A percentile compares a stretch with the other conserved stretches of the same genome.
These are phyloP conservation scores for Sardina pilchardus DNA, from an alignment of 2,113 vertebrate species.

Conservation along the genomic window DNA sequence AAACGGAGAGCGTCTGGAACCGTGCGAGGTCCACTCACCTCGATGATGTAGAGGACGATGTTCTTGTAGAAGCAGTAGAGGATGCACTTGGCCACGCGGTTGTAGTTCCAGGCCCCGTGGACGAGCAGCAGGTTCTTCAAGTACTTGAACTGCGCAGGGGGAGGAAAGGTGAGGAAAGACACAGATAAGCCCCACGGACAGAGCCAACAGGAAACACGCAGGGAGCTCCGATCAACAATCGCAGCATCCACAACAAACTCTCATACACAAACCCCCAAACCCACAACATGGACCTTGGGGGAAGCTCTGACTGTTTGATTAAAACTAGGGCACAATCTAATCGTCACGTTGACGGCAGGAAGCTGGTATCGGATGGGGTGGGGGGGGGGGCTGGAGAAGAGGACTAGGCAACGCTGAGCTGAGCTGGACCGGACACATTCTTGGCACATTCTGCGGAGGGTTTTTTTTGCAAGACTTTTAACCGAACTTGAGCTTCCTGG, in stretches of 20 bases:
- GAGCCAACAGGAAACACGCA: neutral
- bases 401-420: conserved; percentile 21
- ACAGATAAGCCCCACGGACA: conserved; percentile 37
- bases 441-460: conserved; percentile 41
- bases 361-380: conserved; percentile 7
- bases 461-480: neutral
- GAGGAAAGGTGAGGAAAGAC: conserved; percentile 45
- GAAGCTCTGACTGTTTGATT: conserved; percentile 15
- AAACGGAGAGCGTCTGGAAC: neutral
- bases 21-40: conserved; percentile 75
- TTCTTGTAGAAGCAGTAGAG: conserved; percentile 99
- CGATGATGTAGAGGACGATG: conserved; percentile 98
- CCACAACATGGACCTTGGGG: neutral
- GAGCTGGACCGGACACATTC: conserved; percentile 58
- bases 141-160: conserved; percentile 94
- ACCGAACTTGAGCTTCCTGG: conserved; percentile 21
- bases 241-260: neutral
- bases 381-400: conserved; percentile 35
- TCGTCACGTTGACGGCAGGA: conserved; percentile 36
- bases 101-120: conserved; percentile 98
- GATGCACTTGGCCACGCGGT: conserved; percentile 97
- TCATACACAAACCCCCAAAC: neutral
- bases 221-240: neutral
- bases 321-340: conserved; percentile 52
- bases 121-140: conserved; percentile 96